Base-by-base conservation (phyloP, 2,888 invertebrate genomes). In the Aleiodes alternator region DNA sequence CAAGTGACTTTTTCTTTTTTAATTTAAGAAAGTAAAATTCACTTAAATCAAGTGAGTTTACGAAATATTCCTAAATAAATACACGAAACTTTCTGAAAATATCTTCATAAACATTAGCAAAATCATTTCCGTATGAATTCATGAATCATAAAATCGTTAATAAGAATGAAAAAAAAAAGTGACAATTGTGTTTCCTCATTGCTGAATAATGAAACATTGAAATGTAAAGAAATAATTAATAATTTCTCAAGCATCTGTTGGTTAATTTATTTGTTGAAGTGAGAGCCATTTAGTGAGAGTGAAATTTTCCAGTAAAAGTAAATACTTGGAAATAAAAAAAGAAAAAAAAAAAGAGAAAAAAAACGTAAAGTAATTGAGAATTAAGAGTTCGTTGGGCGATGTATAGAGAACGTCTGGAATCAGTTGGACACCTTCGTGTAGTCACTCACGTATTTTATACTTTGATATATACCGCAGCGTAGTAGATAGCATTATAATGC, bases 391-490 rank as follows among this genome's bases (percentile, higher is more conserved):
- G 57, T n/a, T 16, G 23, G 34, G 38, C n/a, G 57, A 57, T 57
- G 29, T 38, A 34, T 16, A 16, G 9, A 43, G 38, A 23, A n/a
- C 61, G 61, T 38, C 43, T 8, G 34, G 38, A n/a, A 7, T 14
- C 29, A n/a, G 31, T 31, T 70, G 64, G 64, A 73, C 48, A 70
- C 75, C 53, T 69, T 71, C 73, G 68, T 71, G 75, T 77, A 73
- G 75, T 77, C 76, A 81, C 81, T 82, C 83, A 83, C 84, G 87
- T 87, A 78, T 56, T 70, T 66, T 81, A 23, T 23, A 31, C 87
- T 88, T 88, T 88, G 87, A 88, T 86, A 85, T 85, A 77, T 80
- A 85, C 87, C 87, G 87, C 87, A 77, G 85, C 84, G 87, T 86
- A 83, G 86, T 83, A 79, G 85, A 84, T 87, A 23, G 85, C 86